These are phyloP conservation scores for Promerops cafer DNA, from an alignment of 2,113 vertebrate genomes.

Conservation along the genomic window DNA sequence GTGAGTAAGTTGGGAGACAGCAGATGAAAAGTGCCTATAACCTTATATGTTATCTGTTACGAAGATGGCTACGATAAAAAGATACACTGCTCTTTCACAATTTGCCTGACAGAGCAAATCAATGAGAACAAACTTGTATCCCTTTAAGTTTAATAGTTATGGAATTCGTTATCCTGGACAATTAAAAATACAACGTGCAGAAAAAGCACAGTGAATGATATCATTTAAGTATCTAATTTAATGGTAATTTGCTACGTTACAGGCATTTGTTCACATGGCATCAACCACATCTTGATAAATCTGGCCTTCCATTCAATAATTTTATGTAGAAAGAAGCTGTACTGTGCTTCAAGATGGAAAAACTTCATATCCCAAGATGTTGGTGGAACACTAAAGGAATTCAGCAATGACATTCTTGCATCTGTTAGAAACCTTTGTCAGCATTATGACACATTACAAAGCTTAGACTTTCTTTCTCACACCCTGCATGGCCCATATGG, in stretches of 20 bases:
- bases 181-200: neutral
- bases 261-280: neutral
- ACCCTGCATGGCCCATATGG: neutral
- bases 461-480: neutral
- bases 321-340: neutral
- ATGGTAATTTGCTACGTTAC: neutral
- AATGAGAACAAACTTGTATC: neutral
- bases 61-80: neutral
- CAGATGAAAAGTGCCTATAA: neutral
- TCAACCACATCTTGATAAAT: neutral
- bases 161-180: neutral
- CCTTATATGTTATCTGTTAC: neutral
- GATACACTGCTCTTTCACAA: neutral
- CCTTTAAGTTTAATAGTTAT: neutral
- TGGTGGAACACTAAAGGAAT: neutral
- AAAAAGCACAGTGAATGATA: neutral
- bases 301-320: neutral
- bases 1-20: neutral
- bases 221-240: neutral
- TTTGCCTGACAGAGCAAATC: neutral
- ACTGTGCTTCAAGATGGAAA: neutral
- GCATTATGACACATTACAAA: neutral
- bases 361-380: neutral
- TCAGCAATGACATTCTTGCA: neutral
- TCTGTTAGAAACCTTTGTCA: neutral